Percentiles rank a stretch among this genome's conserved stretches.
These are phyloP conservation scores for Synanceia verrucosa DNA, from an alignment of 2,797 vertebrate genomes.

Conservation along the genomic window DNA sequence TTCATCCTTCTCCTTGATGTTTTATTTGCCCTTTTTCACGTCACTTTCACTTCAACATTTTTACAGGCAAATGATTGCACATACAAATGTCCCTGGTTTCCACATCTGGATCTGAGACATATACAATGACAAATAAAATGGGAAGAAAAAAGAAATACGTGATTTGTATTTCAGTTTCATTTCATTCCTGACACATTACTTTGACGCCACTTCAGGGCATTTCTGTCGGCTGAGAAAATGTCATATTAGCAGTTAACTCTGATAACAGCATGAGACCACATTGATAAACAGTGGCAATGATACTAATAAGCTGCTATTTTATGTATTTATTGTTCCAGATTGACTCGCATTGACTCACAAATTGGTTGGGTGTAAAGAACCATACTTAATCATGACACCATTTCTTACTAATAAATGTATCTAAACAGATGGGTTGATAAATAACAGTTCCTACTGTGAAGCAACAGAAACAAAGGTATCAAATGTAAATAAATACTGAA, in stretches of 20 bases:
- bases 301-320: neutral
- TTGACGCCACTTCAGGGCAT: neutral
- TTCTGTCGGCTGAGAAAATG: constrained; percentile 16
- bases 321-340: neutral
- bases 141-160: neutral
- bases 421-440: neutral
- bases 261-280: constrained; percentile 5
- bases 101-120: constrained; percentile 51
- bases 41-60: constrained; percentile 32
- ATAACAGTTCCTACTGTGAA: neutral
- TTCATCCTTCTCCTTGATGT: constrained; percentile 65
- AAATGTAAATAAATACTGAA: neutral
- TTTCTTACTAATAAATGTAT: neutral
- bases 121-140: constrained; percentile 7
- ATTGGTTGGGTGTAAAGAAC: neutral
- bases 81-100: constrained; percentile 6
- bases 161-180: constrained; percentile 22
- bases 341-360: neutral
- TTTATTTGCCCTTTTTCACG: constrained; percentile 55
- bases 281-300: constrained; percentile 2
- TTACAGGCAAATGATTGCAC: constrained; percentile 38
- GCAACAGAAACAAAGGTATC: neutral
- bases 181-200: constrained; percentile 8
- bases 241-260: constrained; percentile 11
- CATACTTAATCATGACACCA: neutral